Evolutionary conservation across 1,140 invertebrate species (phyloP), one percentile per base, ranked within the genome.

Genomic region (Nasonia longicornis): DNA sequence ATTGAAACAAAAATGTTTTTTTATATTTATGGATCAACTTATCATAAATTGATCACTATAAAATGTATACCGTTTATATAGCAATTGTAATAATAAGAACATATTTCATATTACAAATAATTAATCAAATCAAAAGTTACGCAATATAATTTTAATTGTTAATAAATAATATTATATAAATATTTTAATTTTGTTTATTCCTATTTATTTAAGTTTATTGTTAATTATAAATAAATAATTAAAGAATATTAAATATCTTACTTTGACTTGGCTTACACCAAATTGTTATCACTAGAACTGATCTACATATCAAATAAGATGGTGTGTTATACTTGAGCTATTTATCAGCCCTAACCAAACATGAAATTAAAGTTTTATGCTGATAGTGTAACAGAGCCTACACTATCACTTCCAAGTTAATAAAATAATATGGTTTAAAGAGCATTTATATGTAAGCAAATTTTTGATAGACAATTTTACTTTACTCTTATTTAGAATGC

Each of bases 291-390:
- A 58, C 52, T 58, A 58, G 52, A 58, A 58, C 3, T n/a, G 52
- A 58, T 58, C 52, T 58, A n/a, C 6, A n/a, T n/a, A 58, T 58
- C 52, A n/a, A 58, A n/a, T 58, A 58, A 58, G 52, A 58, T 58
- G 52, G 52, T 58, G 52, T 58, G 16, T 58, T 58, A 48, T 48
- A 58, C 20, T 58, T 58, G 52, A 58, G 4, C 20, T 58, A 58
- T 58, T n/a, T 58, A 58, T 58, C 52, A 71, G 2, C 20, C 64
- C 75, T 77, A 77, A 77, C 75, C 75, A 72, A 67, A 71, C 29
- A 77, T 12, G 16, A 75, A 70, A 52, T 69, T 22, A 38, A 29
- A 35, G 14, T 66, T 20, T 66, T 42, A 1, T 42, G 26, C 16
- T 67, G 12, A 66, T n/a, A 66, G 2, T 26, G 14, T 67, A 12